Evolutionary conservation across 2,113 vertebrate genomes (phyloP).

Genomic region (Cavia porcellus): DNA sequence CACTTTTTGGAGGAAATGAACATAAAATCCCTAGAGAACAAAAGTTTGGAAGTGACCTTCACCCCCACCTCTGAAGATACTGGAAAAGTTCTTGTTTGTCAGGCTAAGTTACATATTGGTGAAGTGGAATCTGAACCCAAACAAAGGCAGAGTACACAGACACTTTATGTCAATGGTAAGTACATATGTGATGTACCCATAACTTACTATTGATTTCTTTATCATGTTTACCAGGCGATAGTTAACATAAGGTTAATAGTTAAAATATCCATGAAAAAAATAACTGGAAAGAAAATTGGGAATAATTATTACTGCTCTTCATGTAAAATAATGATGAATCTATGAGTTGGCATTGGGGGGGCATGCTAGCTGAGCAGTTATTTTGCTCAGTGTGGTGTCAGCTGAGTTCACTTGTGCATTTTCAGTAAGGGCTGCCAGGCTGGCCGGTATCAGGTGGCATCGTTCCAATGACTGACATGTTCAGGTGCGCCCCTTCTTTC

Average conservation of each 20-base stretch:
- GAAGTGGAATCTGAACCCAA: conserved; percentile 83
- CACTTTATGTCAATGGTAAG: conserved; percentile 85
- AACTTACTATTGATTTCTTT: not conserved
- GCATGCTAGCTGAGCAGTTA: not conserved
- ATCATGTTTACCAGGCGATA: not conserved
- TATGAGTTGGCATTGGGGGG: not conserved
- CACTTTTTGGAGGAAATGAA: not conserved
- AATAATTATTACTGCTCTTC: not conserved
- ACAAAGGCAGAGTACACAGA: conserved; percentile 80
- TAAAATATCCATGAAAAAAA: not conserved
- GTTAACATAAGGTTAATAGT: conserved; percentile 16
- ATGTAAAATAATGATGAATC: not conserved
- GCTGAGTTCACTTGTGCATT: not conserved
- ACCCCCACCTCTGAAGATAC: conserved; percentile 78
- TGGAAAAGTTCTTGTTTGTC: conserved; percentile 85
- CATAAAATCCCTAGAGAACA: conserved; percentile 73
- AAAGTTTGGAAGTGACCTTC: conserved; percentile 81
- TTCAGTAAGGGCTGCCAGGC: not conserved
- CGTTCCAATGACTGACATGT: not conserved
- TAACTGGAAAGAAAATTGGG: not conserved
- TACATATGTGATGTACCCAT: not conserved
- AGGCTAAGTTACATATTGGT: conserved; percentile 81
- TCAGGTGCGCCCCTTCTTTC: not conserved
- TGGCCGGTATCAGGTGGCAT: not conserved
- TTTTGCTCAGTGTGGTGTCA: not conserved